These are phyloP conservation scores for Drosophila picticornis DNA, from an alignment of 2,888 invertebrate species.

Conservation along the genomic window DNA sequence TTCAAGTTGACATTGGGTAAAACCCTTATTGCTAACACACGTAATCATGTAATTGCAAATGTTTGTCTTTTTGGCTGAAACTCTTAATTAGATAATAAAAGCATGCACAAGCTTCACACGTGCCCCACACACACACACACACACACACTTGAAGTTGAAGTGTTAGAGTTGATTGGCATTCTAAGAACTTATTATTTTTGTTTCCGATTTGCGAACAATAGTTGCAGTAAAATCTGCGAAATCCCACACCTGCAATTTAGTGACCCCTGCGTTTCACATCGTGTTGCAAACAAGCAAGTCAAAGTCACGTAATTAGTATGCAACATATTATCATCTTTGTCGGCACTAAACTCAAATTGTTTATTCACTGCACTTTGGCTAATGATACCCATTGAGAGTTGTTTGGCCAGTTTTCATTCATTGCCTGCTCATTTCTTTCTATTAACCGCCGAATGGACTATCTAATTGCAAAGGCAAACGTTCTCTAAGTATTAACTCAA, in stretches of 20 bases:
- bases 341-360: slow-evolving; percentile 4
- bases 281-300: slow-evolving; percentile 21
- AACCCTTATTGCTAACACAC: slow-evolving; percentile 53
- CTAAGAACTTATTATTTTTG: slow-evolving; percentile 30
- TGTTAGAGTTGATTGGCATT: slow-evolving; percentile 36
- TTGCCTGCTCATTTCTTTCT: neutral
- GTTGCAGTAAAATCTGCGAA: neutral
- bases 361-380: slow-evolving; percentile 17
- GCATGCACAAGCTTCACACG: slow-evolving; percentile 47
- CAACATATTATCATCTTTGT: slow-evolving; percentile 16
- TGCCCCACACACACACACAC: slow-evolving; percentile 11
- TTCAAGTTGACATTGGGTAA: slow-evolving; percentile 42
- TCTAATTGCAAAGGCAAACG: slow-evolving; percentile 16
- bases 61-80: slow-evolving; percentile 61
- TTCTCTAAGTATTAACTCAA: neutral
- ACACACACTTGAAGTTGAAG: neutral
- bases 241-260: slow-evolving; percentile 20
- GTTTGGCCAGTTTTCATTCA: slow-evolving; percentile 3
- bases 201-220: slow-evolving; percentile 2
- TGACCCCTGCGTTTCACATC: slow-evolving; percentile 38
- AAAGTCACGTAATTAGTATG: slow-evolving; percentile 32
- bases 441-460: neutral
- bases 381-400: neutral
- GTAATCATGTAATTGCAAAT: slow-evolving; percentile 72
- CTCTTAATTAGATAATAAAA: slow-evolving; percentile 69